phyloP scores from a whole-genome alignment of 2,888 invertebrate genomes.

The Microplitis manilae region DNA sequence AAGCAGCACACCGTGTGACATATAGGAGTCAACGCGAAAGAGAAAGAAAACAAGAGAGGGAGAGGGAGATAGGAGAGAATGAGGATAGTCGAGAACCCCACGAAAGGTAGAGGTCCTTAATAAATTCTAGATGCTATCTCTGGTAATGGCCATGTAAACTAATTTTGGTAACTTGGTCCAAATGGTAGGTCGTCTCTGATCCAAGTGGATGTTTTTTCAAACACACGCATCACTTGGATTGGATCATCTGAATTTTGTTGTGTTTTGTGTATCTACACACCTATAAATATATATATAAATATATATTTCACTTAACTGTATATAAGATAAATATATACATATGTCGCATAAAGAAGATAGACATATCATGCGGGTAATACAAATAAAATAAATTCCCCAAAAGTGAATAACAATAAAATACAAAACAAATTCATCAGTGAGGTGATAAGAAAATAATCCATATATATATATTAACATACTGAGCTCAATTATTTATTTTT shows the following conservation, averaged over 20 bases:
- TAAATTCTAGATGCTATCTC: constrained; percentile 42
- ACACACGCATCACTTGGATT: constrained; percentile 24
- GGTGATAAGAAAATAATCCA: neutral
- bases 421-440: neutral
- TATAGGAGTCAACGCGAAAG: constrained; percentile 12
- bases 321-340: neutral
- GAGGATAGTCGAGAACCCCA: constrained; percentile 31
- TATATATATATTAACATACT: neutral
- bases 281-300: neutral
- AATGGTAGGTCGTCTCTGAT: constrained; percentile 26
- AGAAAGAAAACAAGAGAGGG: neutral
- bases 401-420: neutral
- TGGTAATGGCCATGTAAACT: constrained; percentile 44
- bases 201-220: constrained; percentile 23
- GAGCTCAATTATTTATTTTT: neutral
- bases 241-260: constrained; percentile 1
- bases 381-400: neutral
- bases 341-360: constrained; percentile 5
- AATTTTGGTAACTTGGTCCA: constrained; percentile 39
- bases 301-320: neutral
- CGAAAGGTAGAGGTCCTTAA: constrained; percentile 28
- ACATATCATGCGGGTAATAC: constrained; percentile 9
- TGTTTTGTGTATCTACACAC: neutral
- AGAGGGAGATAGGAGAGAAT: neutral
- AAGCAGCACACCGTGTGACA: constrained; percentile 34